Evolutionary conservation across 2,888 invertebrate genomes (phyloP), one percentile per base, ranked within the genome.

Genomic region (Pantelozetes paolii): DNA sequence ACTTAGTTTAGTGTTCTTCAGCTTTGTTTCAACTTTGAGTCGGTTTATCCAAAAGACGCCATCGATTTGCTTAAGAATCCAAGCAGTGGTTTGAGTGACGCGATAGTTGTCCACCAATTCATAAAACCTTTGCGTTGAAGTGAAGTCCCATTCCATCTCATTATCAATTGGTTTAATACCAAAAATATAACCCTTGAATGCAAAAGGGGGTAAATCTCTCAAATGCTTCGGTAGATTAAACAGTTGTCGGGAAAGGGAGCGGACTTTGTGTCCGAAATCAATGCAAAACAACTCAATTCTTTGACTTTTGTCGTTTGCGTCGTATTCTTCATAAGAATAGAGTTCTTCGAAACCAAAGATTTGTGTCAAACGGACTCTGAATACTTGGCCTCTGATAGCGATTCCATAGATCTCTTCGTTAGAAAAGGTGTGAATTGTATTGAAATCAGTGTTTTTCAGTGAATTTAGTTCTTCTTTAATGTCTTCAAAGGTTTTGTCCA

Each of bases 111-210:
- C 59, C 0, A 59, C 40, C 20, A 59, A 36, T 15, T 59, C 64
- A n/a, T 62, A 42, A 6, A 73, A 48, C 30, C 28, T 23, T 36
- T 69, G 64, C 6, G 73, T 67, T 11, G 50, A 13, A 1, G 20
- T 69, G 3, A 48, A 50, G 2, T 42, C 54, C 74, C 74, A 74
- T 54, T 70, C 59, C 13, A 40, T 59, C 23, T 74, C 74, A 42
- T 71, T 71, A 28, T 74, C 74, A 23, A 70, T 15, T 30, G 74
- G 74, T 42, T 74, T 74, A 26, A 74, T 70, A 11, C 74, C 74
- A 9, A 36, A 26, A 9, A 74, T 36, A 42, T 71, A 74, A 2
- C n/a, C 71, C n/a, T 20, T 28, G 57, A n/a, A 26, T 48, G 74
- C 70, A 30, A 74, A 26, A 11, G 40, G 18, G 18, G 70, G 74